phyloP scores from a whole-genome alignment of 2,113 vertebrate genomes.

The Anseranas semipalmata region DNA sequence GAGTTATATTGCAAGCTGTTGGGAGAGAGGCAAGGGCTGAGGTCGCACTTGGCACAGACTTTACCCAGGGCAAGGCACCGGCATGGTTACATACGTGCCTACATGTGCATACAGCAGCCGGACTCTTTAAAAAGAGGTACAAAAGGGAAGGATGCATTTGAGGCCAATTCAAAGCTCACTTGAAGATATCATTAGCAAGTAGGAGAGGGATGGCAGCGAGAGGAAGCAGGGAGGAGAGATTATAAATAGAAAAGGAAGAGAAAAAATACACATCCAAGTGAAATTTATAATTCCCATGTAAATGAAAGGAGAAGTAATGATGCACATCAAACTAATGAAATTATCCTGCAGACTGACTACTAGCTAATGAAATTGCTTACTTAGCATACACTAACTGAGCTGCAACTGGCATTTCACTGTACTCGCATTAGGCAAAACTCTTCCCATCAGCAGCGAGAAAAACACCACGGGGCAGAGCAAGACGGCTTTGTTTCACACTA shows the following conservation, averaged over 20 bases:
- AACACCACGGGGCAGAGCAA: background rate
- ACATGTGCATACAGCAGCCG: background rate
- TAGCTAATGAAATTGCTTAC: conserved; percentile 45
- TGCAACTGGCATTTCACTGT: background rate
- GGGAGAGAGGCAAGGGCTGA: background rate
- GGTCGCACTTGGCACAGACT: background rate
- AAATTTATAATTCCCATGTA: background rate
- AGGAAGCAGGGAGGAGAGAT: background rate
- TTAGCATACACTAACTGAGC: conserved; percentile 28
- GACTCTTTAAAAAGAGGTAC: background rate
- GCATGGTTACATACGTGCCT: too few relatives aligned
- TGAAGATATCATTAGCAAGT: background rate
- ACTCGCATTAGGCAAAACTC: background rate
- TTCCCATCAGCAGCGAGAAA: background rate
- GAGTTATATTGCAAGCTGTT: background rate
- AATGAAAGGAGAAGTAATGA: conserved; percentile 20
- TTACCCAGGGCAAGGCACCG: background rate
- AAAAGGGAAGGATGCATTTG: background rate
- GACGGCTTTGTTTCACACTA: background rate
- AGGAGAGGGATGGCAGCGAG: background rate
- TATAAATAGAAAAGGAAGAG: background rate
- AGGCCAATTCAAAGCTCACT: background rate
- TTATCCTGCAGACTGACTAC: conserved; percentile 7
- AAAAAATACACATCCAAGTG: background rate
- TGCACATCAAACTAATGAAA: conserved; percentile 13